Evolutionary conservation across 1,140 invertebrate genomes (phyloP).

Genomic region (Drosophila simulans): DNA sequence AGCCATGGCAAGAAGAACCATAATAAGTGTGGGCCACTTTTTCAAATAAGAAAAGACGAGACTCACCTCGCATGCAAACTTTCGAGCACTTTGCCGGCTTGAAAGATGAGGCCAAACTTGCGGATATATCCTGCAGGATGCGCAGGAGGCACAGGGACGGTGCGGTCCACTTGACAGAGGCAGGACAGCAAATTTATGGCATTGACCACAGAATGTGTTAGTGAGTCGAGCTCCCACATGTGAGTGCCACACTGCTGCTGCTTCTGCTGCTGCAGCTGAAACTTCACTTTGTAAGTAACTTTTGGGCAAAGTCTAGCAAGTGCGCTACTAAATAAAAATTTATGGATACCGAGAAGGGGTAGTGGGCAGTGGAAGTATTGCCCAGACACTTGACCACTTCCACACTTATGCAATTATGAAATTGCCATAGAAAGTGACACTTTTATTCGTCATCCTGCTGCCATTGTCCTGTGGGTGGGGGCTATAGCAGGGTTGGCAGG

Average conservation of each 20-base stretch:
- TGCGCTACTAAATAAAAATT: conserved; percentile 76
- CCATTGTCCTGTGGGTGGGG: conserved; percentile 57
- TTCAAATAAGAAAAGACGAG: conserved; percentile 27
- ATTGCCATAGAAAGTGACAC: conserved; percentile 83
- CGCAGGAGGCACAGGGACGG: neutral
- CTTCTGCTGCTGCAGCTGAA: conserved; percentile 45
- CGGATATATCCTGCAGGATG: conserved; percentile 19
- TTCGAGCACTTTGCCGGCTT: conserved; percentile 47
- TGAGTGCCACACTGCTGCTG: conserved; percentile 30
- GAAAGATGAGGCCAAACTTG: conserved; percentile 54
- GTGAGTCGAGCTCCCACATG: conserved; percentile 46
- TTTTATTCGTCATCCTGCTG: conserved; percentile 75
- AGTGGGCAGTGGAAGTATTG: conserved; percentile 43
- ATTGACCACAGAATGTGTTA: conserved; percentile 56
- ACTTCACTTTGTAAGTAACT: conserved; percentile 75
- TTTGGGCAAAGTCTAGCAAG: conserved; percentile 61
- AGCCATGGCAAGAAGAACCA: conserved; percentile 8
- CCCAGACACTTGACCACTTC: conserved; percentile 78
- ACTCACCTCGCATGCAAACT: conserved; percentile 55
- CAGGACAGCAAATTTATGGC: conserved; percentile 64
- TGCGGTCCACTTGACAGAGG: conserved; percentile 23
- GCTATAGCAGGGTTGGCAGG: neutral
- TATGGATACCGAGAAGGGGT: conserved; percentile 35
- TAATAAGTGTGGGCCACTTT: conserved; percentile 45
- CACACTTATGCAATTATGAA: conserved; percentile 83